Percentiles rank a stretch among this genome's conserved stretches.
phyloP scores from a whole-genome alignment of 1,140 invertebrate genomes.

The Tribolium castaneum region DNA sequence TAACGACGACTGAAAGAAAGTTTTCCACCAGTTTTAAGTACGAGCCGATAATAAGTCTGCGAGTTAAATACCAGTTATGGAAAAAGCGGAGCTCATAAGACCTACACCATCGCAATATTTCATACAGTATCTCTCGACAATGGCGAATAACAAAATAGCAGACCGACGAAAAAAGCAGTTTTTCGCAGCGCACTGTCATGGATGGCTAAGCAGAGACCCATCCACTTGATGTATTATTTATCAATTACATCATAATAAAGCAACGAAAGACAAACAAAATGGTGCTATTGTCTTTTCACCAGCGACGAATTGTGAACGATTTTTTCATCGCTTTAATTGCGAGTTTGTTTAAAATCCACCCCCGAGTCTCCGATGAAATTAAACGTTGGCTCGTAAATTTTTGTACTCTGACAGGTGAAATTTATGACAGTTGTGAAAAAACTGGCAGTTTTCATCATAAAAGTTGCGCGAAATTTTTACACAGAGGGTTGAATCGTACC shows the following conservation, averaged over 20 bases:
- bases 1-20: slow-evolving; percentile 13
- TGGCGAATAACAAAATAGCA: slow-evolving; percentile 43
- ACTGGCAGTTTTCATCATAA: background rate
- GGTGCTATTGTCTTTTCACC: slow-evolving; percentile 46
- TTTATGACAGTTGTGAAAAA: background rate
- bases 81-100: slow-evolving; percentile 21
- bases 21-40: slow-evolving; percentile 20
- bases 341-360: slow-evolving; percentile 8
- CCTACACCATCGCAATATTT: slow-evolving; percentile 13
- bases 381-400: background rate
- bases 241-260: slow-evolving; percentile 57
- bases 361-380: background rate
- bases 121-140: slow-evolving; percentile 26
- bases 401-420: background rate
- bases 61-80: slow-evolving; percentile 25
- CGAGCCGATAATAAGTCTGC: slow-evolving; percentile 11
- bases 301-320: background rate
- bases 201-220: slow-evolving; percentile 48
- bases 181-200: slow-evolving; percentile 49
- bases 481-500: background rate
- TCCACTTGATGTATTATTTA: slow-evolving; percentile 58
- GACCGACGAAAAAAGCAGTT: slow-evolving; percentile 51
- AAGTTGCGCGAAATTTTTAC: background rate
- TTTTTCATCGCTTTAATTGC: background rate
- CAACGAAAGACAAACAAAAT: slow-evolving; percentile 53